phyloP scores from a whole-genome alignment of 2,797 vertebrate genomes.

The Pterois miles region DNA sequence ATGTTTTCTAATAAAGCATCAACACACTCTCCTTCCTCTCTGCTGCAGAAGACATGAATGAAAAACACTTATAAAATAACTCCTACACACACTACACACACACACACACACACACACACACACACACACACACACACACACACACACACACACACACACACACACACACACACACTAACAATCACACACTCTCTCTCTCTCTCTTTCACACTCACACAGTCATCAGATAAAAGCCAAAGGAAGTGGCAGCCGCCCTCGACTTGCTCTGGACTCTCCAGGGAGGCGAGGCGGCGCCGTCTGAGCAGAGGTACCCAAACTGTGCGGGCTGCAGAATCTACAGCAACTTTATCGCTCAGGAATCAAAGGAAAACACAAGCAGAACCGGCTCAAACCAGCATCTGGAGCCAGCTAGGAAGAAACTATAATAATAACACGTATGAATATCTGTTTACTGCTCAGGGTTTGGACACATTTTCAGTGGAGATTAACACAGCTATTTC shows the following conservation, averaged over 20 bases:
- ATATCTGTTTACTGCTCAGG: conserved; percentile 20
- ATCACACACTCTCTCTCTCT: conserved; percentile 26
- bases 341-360: conserved; percentile 53
- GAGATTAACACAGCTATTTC: conserved; percentile 2
- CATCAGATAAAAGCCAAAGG: conserved; percentile 77
- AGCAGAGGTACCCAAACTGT: conserved; percentile 64
- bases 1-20: conserved; percentile 17
- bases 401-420: conserved; percentile 8
- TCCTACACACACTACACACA: conserved; percentile 40
- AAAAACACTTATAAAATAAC: conserved; percentile 62
- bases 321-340: conserved; percentile 46
- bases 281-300: conserved; percentile 72
- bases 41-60: conserved; percentile 46
- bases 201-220: conserved; percentile 58
- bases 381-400: conserved; percentile 33
- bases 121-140: conserved; percentile 56
- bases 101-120: conserved; percentile 22
- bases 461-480: neutral
- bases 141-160: conserved; percentile 34
- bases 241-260: conserved; percentile 76
- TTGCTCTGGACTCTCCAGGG: conserved; percentile 72
- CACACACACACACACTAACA: conserved; percentile 22
- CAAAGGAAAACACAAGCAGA: conserved; percentile 46
- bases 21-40: conserved; percentile 11
- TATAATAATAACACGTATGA: conserved; percentile 20